Base-by-base conservation (phyloP, 2,113 vertebrate species). In the Nematolebias whitei region DNA sequence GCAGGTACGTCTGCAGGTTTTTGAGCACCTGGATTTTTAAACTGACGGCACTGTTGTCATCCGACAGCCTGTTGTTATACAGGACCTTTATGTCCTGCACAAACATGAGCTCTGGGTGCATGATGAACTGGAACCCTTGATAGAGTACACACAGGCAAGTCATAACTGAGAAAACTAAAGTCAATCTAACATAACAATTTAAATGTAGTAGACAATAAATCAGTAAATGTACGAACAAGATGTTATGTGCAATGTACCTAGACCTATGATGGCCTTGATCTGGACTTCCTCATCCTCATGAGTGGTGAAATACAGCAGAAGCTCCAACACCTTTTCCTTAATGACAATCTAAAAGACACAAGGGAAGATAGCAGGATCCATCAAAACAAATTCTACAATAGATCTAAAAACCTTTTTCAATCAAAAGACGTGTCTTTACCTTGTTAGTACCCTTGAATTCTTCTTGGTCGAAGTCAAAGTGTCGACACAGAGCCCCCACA, bases 381-480 rank as follows among this genome's bases (percentile, higher is more conserved):
- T 51, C 14, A 61, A 40, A 63, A 20, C 12, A 43, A 16, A 2
- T 23, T 48, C 13, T 9, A 26, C 6, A 19, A 14, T 1, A 70
- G 55, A 20, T 50, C 32, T 45, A 38, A 8, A 44, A 3, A 29
- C 15, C 38, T n/a, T 0, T 22, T 29, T 49, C 9, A 49, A 50
- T 24, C 4, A 5, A 32, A 39, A 1, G 6, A 18, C 19, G 0
- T 15, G 10, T 12, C 1, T 74, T 90, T 94, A 98, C 97, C 95
- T 99, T 99, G 92, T 90, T 98, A 79, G 89, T 91, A 70, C 97
- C 97, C 90, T 98, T 99, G 88, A 98, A 99, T 76, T 99, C 96
- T 88, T 99, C 96, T 47, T 94, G 92, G 89, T 99, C 97, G 75
- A 98, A 99, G 90, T 98, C 96, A 92, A 99, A 99, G 93, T 99